These are phyloP conservation scores for Leptoclinus maculatus DNA, from an alignment of 2,797 vertebrate genomes.

Conservation along the genomic window DNA sequence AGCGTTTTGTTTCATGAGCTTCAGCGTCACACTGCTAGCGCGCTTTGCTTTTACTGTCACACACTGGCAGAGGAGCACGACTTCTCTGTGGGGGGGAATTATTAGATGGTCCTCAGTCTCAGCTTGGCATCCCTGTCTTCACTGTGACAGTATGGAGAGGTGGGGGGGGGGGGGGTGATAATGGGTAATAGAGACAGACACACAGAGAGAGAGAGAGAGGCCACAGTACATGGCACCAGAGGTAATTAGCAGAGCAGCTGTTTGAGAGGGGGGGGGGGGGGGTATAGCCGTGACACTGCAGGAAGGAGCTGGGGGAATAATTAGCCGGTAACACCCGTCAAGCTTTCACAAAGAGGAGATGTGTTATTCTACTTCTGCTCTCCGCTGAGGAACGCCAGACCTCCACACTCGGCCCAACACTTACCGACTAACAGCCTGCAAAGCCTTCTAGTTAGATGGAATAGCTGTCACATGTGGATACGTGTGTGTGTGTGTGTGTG, in stretches of 20 bases:
- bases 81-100: slow-evolving; percentile 44
- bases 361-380: slow-evolving; percentile 72
- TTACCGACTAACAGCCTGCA: slow-evolving; percentile 28
- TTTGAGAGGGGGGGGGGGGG: slow-evolving; percentile 68
- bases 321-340: slow-evolving; percentile 80
- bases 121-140: slow-evolving; percentile 49
- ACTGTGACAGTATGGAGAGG: slow-evolving; percentile 59
- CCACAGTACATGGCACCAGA: slow-evolving; percentile 69
- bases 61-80: slow-evolving; percentile 31
- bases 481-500: background rate
- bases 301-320: slow-evolving; percentile 82
- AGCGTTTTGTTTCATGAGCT: slow-evolving; percentile 30
- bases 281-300: slow-evolving; percentile 77
- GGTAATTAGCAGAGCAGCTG: slow-evolving; percentile 83
- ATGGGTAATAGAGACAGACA: slow-evolving; percentile 68
- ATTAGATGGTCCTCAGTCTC: slow-evolving; percentile 60
- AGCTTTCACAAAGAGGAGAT: slow-evolving; percentile 72
- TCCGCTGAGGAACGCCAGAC: slow-evolving; percentile 62
- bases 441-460: slow-evolving; percentile 20
- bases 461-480: slow-evolving; percentile 23
- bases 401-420: slow-evolving; percentile 34
- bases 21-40: background rate
- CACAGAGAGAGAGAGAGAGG: slow-evolving; percentile 20
- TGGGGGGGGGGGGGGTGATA: slow-evolving; percentile 30
- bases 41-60: slow-evolving; percentile 43